Base-by-base conservation (phyloP, 2,797 vertebrate genomes). In the Liparis tanakae region DNA sequence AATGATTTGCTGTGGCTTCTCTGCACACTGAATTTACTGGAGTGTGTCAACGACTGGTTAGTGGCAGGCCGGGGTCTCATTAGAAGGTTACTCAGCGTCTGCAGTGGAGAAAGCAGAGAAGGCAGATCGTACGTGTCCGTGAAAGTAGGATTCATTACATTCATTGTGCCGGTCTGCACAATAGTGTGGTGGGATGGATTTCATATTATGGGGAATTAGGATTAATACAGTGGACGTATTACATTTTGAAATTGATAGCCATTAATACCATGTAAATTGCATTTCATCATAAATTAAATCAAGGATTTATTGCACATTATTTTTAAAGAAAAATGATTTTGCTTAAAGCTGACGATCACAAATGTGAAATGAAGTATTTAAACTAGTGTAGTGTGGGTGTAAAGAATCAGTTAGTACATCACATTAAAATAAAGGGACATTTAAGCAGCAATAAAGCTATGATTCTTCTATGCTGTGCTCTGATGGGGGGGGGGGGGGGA, bases 81-180 rank as follows among this genome's bases (percentile, higher is more conserved):
- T 65, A 84, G 71, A 58, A 64, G 20, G 53, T 44, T 67, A 46
- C 56, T 80, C 48, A 67, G 58, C 48, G 39, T 70, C 55, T 66
- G 30, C 71, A 68, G 61, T 34, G 13, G 33, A 74, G 56, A 62
- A 71, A 64, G 33, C 51, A 71, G 34, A 70, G 58, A 73, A 36
- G 39, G 39, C 70, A 58, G 57, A 84, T 77, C 14, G 69, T 46
- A 76, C 72, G 58, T 65, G 58, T 60, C 50, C 43, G 57, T 22
- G 17, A 57, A 59, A 54, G 56, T 66, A 61, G 78, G 67, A 87
- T 70, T 79, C 66, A 84, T 82, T 86, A 76, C 67, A 81, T 72
- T 70, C 25, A 67, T 55, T 72, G 63, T 22, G 43, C 22, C 30
- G 10, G 63, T 56, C 34, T 22, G 13, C 39, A 70, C 25, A n/a